Evolutionary conservation across 1,140 invertebrate genomes (phyloP), one percentile per base, ranked within the genome.

Genomic region (Conopomorpha cramerella): DNA sequence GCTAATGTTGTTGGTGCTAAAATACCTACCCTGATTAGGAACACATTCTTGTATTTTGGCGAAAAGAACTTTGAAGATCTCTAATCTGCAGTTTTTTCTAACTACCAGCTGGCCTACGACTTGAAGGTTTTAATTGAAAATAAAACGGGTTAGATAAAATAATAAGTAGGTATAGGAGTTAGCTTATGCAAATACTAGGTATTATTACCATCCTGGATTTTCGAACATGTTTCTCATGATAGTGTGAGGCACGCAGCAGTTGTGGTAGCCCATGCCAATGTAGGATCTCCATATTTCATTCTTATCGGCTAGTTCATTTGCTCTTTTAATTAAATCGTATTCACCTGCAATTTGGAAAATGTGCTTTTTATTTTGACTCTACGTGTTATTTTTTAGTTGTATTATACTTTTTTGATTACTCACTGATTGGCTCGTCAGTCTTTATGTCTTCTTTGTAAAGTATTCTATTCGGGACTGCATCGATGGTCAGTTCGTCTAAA

Each of bases 231-330:
- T 99, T 45, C 97, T 83, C 78, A 94, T 84, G 38, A 99, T 99
- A 0, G 94, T 91, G 46, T 95, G 90, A 0, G 98, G 98, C 7
- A 95, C 91, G 55, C 91, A 90, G 54, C 95, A 98, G 64, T 97
- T 98, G 71, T 99, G 90, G 70, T 98, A 99, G 0, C 98, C 98
- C 90, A 99, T 96, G 0, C 98, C 98, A 36, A 99, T 98, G 60
- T 95, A 99, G 3, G 92, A 92, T 36, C 95, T 82, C 92, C 94
- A 99, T 48, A 96, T 83, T 73, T 96, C 81, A 78, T 99, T 99
- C 52, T 90, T 86, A 36, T 90, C 83, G 0, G 92, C 89, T 44
- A 98, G 90, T 41, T 85, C 77, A 17, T 85, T 79, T 13, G 94
- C 88, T 51, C 86, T 82, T 41, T 88, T 84, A 17, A 97, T 87